A percentile compares a stretch with the other conserved stretches of the same genome.
Conservation (phyloP, 2,888 invertebrate species). For the Poecilus cupreus region DNA sequence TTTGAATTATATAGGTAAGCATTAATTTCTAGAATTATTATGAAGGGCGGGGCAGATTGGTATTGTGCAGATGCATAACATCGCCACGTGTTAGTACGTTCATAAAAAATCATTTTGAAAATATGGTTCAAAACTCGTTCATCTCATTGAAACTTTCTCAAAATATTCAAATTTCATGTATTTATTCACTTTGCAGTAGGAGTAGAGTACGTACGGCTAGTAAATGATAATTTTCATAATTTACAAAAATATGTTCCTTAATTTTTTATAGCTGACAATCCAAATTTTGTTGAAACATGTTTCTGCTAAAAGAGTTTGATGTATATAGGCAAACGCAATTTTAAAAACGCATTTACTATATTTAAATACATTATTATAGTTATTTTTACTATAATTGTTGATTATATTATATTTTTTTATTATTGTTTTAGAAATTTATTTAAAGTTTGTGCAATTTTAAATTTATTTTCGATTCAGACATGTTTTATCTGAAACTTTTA, state of each 20-base stretch:
- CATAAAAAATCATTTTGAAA: slow-evolving; percentile 40
- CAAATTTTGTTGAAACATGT: background rate
- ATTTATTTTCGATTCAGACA: too few species aligned
- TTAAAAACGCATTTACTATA: too few species aligned
- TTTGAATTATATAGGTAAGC: slow-evolving; percentile 40
- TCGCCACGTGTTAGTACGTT: slow-evolving; percentile 50
- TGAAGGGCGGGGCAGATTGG: slow-evolving; percentile 51
- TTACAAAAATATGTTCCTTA: background rate
- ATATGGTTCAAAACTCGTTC: background rate
- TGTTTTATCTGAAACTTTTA: background rate
- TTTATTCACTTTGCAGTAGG: background rate
- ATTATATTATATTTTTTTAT: too few species aligned
- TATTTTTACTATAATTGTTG: too few species aligned
- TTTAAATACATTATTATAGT: too few species aligned
- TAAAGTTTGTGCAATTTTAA: too few species aligned
- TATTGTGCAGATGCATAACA: slow-evolving; percentile 41
- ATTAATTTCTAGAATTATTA: slow-evolving; percentile 4
- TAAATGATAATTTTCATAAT: background rate
- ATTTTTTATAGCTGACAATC: background rate
- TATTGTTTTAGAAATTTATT: too few species aligned
- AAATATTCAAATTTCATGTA: too few species aligned
- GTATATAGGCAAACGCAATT: too few species aligned
- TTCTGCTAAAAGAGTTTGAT: too few species aligned
- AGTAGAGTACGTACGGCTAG: background rate
- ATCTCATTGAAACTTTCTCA: background rate